Percentiles rank a stretch among this genome's conserved stretches.
phyloP scores from a whole-genome alignment of 2,888 invertebrate genomes.

The Melangyna quadrimaculata region DNA sequence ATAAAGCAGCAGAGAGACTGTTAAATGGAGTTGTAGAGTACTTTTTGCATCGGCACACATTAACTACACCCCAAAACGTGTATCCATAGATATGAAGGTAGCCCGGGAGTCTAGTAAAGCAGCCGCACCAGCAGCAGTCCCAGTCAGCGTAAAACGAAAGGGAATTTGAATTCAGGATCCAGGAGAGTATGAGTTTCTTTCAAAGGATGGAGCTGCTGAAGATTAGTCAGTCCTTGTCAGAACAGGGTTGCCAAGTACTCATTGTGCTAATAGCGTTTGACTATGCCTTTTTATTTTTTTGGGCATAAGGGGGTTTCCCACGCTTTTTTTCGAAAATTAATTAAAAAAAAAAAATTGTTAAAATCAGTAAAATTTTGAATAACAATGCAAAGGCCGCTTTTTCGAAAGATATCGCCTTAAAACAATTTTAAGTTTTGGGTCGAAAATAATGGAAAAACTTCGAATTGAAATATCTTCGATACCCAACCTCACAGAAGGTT shows the following conservation, averaged over 20 bases:
- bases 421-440: too few relatives aligned
- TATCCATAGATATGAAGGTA: conserved; percentile 11
- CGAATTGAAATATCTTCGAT: too few relatives aligned
- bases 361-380: too few relatives aligned
- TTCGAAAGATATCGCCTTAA: too few relatives aligned
- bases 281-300: too few relatives aligned
- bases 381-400: too few relatives aligned
- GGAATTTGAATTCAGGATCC: conserved; percentile 45
- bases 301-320: too few relatives aligned
- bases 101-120: conserved; percentile 52
- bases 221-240: conserved; percentile 16
- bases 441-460: too few relatives aligned
- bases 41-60: conserved; percentile 46
- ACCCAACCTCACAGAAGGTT: too few relatives aligned
- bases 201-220: conserved; percentile 6
- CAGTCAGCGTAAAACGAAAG: conserved; percentile 63
- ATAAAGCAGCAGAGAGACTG: conserved; percentile 57
- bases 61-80: conserved; percentile 42
- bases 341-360: too few relatives aligned
- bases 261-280: too few relatives aligned
- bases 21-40: conserved; percentile 42
- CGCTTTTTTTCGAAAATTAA: too few relatives aligned
- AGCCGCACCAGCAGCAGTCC: background rate
- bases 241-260: background rate
- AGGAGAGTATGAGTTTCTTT: background rate